Evolutionary conservation across 2,888 invertebrate genomes (phyloP), one percentile per base, ranked within the genome.

Genomic region (Argyresthia goedartella): DNA sequence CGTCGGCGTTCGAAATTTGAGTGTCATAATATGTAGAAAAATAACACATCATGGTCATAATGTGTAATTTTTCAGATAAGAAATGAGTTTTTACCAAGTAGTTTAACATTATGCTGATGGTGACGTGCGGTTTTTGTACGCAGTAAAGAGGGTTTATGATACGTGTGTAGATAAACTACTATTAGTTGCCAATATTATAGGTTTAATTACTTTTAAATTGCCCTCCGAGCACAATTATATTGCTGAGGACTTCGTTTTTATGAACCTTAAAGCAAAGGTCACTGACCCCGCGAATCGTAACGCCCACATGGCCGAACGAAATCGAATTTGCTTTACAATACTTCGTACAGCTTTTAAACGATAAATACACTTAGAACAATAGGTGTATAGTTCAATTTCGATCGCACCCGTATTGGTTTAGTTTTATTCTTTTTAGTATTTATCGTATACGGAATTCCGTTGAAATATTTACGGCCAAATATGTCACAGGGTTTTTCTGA

Each of bases 391-490:
- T 48, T 48, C 48, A 48, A 48, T 36, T 48, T 48, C 15, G 48
- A 48, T 10, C 8, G 25, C 6, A 4, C 3, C n/a, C 1, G 44
- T 10, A 15, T 34, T 47, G 34, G 34, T 47, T 25, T 34, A 47
- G 34, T 44, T 34, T 11, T 47, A 13, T 34, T n/a, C 34, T 33
- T 47, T 9, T 16, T 16, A 14, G 10, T 16, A 16, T 15, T 14
- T 34, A 13, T 47, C 9, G 54, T 52, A 53, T 16, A 54, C 45
- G 56, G 55, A 56, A 60, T 57, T 61, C 54, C 54, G 57, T 57
- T 61, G 62, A 61, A 59, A 61, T 61, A 57, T 63, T 62, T 63
- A 62, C 57, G 59, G 59, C 53, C 50, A 47, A 53, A 53, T 55
- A 58, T 61, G 59, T 59, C 62, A 57, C 33, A 47, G 44, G 16